Conservation (phyloP, 2,113 vertebrate species). For the Carollia perspicillata region DNA sequence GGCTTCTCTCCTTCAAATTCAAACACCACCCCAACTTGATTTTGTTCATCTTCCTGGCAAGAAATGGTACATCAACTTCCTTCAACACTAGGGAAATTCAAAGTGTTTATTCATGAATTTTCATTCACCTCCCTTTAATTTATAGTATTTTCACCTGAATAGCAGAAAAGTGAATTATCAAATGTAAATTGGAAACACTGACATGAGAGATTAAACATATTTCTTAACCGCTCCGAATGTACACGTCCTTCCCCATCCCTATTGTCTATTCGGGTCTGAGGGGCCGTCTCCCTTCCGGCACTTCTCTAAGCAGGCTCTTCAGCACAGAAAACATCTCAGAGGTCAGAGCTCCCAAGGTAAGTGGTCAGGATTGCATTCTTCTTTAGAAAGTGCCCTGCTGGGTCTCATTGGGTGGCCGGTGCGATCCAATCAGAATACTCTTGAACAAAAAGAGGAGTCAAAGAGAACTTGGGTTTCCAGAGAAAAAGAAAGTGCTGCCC, state of each 20-base stretch:
- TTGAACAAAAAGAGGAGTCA: slow-evolving; percentile 54
- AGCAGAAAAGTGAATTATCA: neutral
- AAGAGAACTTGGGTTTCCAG: slow-evolving; percentile 59
- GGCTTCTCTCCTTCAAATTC: neutral
- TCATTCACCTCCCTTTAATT: slow-evolving; percentile 39
- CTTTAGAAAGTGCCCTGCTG: slow-evolving; percentile 33
- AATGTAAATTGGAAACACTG: neutral
- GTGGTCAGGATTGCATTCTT: slow-evolving; percentile 28
- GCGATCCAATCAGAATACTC: slow-evolving; percentile 48
- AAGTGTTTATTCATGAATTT: slow-evolving; percentile 41
- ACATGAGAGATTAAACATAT: neutral
- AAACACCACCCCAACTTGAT: neutral
- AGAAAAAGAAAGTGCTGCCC: slow-evolving; percentile 61
- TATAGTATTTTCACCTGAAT: neutral
- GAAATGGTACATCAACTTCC: slow-evolving; percentile 38
- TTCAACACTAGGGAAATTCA: slow-evolving; percentile 33
- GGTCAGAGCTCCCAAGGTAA: slow-evolving; percentile 38
- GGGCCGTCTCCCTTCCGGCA: neutral
- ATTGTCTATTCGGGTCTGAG: neutral
- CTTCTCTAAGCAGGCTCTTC: slow-evolving; percentile 2
- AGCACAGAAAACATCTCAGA: neutral
- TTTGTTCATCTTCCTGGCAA: neutral
- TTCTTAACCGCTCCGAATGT: neutral
- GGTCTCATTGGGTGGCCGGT: slow-evolving; percentile 30
- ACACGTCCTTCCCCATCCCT: neutral